These are phyloP conservation scores for Chiridota heheva DNA, from an alignment of 35 echinoderm and acorn worm species.

Conservation along the genomic window DNA sequence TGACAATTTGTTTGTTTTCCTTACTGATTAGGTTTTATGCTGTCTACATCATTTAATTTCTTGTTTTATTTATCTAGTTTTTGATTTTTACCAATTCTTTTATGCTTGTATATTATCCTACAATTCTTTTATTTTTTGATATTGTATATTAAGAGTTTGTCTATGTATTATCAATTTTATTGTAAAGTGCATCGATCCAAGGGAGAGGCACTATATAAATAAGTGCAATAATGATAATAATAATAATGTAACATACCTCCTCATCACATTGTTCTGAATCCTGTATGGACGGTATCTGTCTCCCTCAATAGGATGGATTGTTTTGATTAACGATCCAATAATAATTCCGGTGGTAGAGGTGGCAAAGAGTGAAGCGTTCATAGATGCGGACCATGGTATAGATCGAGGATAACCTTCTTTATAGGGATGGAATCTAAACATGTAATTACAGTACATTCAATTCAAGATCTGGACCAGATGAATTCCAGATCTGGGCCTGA, in stretches of 20 bases:
- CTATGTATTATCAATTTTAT: too few relatives aligned
- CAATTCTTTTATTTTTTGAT: too few relatives aligned
- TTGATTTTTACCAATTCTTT: too few relatives aligned
- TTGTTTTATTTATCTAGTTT: neutral
- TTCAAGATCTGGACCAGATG: neutral
- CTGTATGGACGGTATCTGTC: slow-evolving; percentile 1
- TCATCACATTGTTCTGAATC: slow-evolving; percentile 32
- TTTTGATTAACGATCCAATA: slow-evolving; percentile 10
- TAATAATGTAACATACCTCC: slow-evolving; percentile 35
- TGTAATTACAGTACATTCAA: slow-evolving; percentile 10
- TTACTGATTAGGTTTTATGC: too few relatives aligned
- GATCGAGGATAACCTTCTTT: neutral
- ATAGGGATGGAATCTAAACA: neutral
- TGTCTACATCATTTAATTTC: too few relatives aligned
- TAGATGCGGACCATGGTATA: slow-evolving; percentile 44
- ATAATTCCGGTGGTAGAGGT: slow-evolving; percentile 8
- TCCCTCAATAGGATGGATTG: slow-evolving; percentile 1
- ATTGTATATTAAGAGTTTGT: too few relatives aligned
- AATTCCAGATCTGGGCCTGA: too few relatives aligned
- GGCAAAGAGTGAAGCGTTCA: slow-evolving; percentile 22
- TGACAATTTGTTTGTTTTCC: neutral
- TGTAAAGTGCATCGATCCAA: too few relatives aligned
- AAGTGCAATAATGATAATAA: too few relatives aligned
- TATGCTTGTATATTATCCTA: too few relatives aligned
- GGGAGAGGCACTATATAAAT: too few relatives aligned